Evolutionary conservation across 37 sponge, comb jelly and placozoan species (phyloP).

Genomic region (Oopsacas minuta): DNA sequence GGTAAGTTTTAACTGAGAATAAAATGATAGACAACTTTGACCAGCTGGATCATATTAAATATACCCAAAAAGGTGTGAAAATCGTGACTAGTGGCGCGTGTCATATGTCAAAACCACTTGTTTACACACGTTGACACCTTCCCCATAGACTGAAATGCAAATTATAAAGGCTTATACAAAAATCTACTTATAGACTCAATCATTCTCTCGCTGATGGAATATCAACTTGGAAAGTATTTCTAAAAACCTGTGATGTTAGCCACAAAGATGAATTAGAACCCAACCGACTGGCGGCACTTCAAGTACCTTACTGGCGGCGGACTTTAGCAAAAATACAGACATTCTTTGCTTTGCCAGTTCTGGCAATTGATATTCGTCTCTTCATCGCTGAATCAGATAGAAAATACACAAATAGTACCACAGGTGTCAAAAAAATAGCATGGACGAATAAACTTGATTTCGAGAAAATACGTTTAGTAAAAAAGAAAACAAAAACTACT

Average conservation of each 20-base stretch:
- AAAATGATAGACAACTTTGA: no score
- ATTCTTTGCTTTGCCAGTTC: background rate
- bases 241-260: background rate
- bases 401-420: background rate
- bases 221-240: background rate
- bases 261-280: background rate
- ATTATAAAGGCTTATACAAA: no score
- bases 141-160: no score
- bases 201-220: background rate
- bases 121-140: no score
- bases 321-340: background rate
- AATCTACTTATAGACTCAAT: background rate
- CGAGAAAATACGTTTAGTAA: background rate
- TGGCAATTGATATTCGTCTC: background rate
- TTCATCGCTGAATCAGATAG: background rate
- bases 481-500: background rate
- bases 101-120: no score
- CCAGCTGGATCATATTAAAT: no score
- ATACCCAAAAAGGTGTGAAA: no score
- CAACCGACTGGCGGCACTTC: background rate
- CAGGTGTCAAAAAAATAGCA: background rate
- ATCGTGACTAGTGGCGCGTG: no score
- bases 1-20: no score
- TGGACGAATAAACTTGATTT: slow-evolving; percentile 5
- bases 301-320: background rate